A percentile compares a stretch with the other conserved stretches of the same genome.
phyloP scores from a whole-genome alignment of 2,113 vertebrate species.

The Dicaeum eximium region DNA sequence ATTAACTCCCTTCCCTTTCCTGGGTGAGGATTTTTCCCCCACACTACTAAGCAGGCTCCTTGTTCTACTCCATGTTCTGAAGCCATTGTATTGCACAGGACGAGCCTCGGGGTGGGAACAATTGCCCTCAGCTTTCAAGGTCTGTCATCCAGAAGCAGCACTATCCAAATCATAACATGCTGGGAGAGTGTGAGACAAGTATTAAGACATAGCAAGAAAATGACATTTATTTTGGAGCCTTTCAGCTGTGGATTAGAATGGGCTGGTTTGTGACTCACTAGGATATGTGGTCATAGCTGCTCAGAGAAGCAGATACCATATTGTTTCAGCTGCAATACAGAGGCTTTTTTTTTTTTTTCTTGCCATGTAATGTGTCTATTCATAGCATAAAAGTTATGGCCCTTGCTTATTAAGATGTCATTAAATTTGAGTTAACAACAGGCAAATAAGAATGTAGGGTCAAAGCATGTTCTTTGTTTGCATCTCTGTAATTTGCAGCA shows the following conservation, averaged over 20 bases:
- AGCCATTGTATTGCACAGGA: neutral
- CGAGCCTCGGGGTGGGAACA: neutral
- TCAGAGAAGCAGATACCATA: neutral
- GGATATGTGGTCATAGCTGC: neutral
- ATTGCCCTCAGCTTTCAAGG: neutral
- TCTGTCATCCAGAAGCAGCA: neutral
- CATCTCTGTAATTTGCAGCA: neutral
- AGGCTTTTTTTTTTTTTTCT: neutral
- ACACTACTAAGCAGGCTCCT: neutral
- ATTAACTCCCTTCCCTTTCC: slow-evolving; percentile 26
- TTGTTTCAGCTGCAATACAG: neutral
- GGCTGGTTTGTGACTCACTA: neutral
- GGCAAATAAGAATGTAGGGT: neutral
- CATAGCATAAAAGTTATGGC: neutral
- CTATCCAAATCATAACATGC: neutral
- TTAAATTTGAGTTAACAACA: neutral
- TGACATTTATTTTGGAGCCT: neutral
- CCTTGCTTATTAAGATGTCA: neutral
- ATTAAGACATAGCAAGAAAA: neutral
- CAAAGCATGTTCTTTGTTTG: neutral
- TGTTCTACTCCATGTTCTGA: neutral
- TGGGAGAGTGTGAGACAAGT: neutral
- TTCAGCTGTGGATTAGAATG: neutral
- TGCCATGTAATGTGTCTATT: neutral
- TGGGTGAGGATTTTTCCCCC: neutral